Conservation (phyloP, 2,888 invertebrate species). For the Conistra vaccinii region DNA sequence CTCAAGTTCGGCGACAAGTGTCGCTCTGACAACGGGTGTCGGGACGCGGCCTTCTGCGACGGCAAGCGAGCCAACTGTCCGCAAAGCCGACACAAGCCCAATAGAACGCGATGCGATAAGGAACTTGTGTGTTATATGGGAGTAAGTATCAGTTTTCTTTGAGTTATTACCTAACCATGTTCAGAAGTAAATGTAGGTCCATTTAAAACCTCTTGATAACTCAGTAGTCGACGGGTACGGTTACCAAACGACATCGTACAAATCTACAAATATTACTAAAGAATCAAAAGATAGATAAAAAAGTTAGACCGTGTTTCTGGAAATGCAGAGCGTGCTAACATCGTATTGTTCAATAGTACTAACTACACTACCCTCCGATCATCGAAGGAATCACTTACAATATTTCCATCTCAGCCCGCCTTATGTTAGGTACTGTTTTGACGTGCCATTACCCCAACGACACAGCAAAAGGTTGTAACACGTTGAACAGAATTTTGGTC, state of each 20-base stretch:
- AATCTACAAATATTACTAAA: not conserved
- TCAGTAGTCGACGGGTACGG: not conserved
- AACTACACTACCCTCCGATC: not conserved
- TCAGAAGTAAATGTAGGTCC: not conserved
- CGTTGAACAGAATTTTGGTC: not conserved
- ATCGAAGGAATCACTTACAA: not conserved
- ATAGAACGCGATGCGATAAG: conserved; percentile 98
- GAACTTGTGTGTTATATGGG: conserved; percentile 99
- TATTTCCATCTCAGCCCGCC: not conserved
- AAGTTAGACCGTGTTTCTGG: not conserved
- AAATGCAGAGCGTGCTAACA: not conserved
- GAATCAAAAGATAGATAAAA: not conserved
- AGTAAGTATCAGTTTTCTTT: conserved; percentile 90
- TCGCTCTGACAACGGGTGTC: conserved; percentile 97
- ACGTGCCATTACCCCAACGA: not conserved
- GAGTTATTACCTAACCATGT: not conserved
- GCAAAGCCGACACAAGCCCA: conserved; percentile 96
- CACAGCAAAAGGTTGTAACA: not conserved
- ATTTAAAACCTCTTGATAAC: not conserved
- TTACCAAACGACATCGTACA: not conserved
- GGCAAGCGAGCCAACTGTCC: conserved; percentile 97
- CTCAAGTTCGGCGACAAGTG: conserved; percentile 97
- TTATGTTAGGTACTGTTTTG: not conserved
- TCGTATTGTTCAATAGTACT: not conserved
- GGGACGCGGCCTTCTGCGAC: conserved; percentile 97